Evolutionary conservation across 1,140 invertebrate genomes (phyloP), one percentile per base, ranked within the genome.

Genomic region (Acyrthosiphon pisum): DNA sequence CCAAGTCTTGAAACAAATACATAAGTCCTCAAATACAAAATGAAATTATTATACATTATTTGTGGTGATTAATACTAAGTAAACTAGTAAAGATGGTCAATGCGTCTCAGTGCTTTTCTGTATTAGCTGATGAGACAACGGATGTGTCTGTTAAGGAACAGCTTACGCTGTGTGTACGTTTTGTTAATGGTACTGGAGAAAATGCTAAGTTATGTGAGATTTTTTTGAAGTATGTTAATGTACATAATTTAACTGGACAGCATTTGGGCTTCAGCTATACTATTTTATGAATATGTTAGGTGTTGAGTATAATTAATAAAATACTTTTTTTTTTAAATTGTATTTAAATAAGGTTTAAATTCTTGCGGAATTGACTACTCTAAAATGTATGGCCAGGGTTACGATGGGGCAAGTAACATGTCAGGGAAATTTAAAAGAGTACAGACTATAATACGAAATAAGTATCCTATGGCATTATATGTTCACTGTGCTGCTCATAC

Each of bases 401-500:
- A 94, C 46, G 93, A 94, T 53, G 93, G 53, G 7, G 48, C 92
- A 30, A 68, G 84, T n/a, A 93, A 91, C 26, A 93, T 94, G 46
- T 83, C 90, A 60, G 93, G 93, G 30, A 84, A 93, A 81, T 83
- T 87, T 56, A 93, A 60, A 68, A 86, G 93, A 68, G 93, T 94
- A 37, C 93, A 88, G 37, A 41, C 76, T 89, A 11, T 41, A 41
- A 93, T 94, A 46, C 20, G 60, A 88, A 44, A 93, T 37, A 22
- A 46, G n/a, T 88, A 94, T 50, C 81, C 91, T 18, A 93, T 23
- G 14, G 93, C 93, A 56, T 86, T 94, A 60, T 94, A 87, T 87
- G 53, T 94, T 84, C 93, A 94, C 56, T 93, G 91, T 94, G 83
- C 93, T 37, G 76, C 91, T 8, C 91, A 93, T 35, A n/a, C 46